These are phyloP conservation scores for Athene noctua DNA, from an alignment of 2,113 vertebrate genomes.

Conservation along the genomic window DNA sequence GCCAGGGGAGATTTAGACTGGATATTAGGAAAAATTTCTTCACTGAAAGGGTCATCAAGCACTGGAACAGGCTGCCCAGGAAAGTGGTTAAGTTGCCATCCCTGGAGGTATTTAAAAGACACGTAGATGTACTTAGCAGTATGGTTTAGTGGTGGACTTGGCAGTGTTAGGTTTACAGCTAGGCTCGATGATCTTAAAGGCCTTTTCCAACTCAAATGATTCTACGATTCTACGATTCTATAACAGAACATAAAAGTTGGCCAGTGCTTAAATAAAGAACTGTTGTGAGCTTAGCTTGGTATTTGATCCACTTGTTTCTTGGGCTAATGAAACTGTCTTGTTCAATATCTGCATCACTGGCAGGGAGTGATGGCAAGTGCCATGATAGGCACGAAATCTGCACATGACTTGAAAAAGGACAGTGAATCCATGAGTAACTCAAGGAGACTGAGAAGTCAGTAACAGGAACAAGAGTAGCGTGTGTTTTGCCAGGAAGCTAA, in stretches of 20 bases:
- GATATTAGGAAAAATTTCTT: neutral
- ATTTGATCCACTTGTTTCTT: neutral
- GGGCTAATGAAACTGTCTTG: neutral
- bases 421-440: neutral
- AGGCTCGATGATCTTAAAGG: neutral
- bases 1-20: neutral
- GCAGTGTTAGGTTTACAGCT: neutral
- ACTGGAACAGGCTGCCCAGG: neutral
- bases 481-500: neutral
- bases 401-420: neutral
- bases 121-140: neutral
- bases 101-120: neutral
- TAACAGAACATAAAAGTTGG: neutral
- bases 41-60: neutral
- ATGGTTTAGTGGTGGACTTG: neutral
- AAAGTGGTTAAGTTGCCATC: neutral
- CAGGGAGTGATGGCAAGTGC: neutral
- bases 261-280: neutral
- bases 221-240: neutral
- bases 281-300: neutral
- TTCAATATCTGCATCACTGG: neutral
- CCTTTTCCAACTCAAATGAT: neutral
- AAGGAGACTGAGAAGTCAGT: too few relatives aligned
- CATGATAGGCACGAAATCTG: accelerated
- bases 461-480: accelerated